These are phyloP conservation scores for Bimastos eiseni DNA, from an alignment of 2,888 invertebrate species.

Conservation along the genomic window DNA sequence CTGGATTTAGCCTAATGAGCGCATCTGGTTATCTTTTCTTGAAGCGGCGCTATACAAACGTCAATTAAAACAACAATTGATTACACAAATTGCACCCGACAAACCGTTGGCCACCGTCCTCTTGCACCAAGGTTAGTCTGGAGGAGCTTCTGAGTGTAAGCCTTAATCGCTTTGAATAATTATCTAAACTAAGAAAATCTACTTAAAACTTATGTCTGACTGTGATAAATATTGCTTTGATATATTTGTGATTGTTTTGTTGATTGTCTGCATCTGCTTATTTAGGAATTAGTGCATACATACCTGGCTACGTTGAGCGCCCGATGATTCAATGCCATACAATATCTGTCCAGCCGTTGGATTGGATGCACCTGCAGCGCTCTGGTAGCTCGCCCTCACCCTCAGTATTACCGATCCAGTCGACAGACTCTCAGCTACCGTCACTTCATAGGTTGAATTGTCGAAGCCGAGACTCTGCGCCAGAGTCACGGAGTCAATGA, in stretches of 20 bases:
- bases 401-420: background rate
- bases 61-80: no score
- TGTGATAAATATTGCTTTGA: background rate
- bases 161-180: background rate
- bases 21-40: no score
- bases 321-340: background rate
- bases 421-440: background rate
- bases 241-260: background rate
- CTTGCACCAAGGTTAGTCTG: background rate
- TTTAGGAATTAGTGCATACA: background rate
- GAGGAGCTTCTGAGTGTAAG: background rate
- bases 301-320: background rate
- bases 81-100: no score
- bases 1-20: no score
- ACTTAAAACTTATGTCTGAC: background rate
- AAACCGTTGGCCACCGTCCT: background rate
- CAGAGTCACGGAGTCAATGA: background rate
- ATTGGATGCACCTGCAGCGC: background rate
- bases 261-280: background rate
- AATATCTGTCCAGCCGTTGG: background rate
- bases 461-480: constrained; percentile 8
- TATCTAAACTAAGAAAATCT: background rate
- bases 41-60: no score
- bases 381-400: constrained; percentile 13
- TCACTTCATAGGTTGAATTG: background rate